Conservation (phyloP, 1,140 invertebrate genomes). For the Drosophila chauvacae region DNA sequence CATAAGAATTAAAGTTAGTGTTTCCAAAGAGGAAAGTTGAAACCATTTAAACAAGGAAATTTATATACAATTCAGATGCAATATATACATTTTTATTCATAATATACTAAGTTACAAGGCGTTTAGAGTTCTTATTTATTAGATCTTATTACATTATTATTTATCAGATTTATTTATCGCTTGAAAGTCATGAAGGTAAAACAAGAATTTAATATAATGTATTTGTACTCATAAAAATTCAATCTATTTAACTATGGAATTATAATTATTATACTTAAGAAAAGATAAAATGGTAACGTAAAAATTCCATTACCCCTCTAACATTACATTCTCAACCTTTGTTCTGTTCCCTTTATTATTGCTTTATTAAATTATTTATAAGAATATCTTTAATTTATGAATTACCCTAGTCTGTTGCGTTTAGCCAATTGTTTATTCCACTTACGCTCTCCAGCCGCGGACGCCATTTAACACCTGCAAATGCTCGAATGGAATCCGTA, state of each 20-base stretch:
- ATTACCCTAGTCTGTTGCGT: not conserved
- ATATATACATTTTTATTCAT: not conserved
- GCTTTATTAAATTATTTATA: not conserved
- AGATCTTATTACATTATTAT: no score
- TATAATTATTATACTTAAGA: not conserved
- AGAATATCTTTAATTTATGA: not conserved
- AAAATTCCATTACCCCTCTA: not conserved
- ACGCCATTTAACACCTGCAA: constrained; percentile 46
- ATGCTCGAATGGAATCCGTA: constrained; percentile 5
- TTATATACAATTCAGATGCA: not conserved
- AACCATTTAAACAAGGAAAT: not conserved
- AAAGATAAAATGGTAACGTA: not conserved
- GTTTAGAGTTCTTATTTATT: no score
- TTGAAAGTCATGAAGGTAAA: no score
- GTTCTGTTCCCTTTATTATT: not conserved
- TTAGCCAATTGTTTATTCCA: constrained; percentile 32
- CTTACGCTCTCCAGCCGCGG: constrained; percentile 3
- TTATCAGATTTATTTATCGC: no score
- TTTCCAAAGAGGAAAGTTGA: not conserved
- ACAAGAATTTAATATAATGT: no score
- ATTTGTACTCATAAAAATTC: not conserved
- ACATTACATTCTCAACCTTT: no score
- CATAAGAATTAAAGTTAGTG: not conserved
- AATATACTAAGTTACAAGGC: not conserved
- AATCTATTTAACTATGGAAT: no score